A percentile compares a stretch with the other conserved stretches of the same genome.
Conservation (phyloP, 2,797 vertebrate genomes). For the Aulostomus chinensis region DNA sequence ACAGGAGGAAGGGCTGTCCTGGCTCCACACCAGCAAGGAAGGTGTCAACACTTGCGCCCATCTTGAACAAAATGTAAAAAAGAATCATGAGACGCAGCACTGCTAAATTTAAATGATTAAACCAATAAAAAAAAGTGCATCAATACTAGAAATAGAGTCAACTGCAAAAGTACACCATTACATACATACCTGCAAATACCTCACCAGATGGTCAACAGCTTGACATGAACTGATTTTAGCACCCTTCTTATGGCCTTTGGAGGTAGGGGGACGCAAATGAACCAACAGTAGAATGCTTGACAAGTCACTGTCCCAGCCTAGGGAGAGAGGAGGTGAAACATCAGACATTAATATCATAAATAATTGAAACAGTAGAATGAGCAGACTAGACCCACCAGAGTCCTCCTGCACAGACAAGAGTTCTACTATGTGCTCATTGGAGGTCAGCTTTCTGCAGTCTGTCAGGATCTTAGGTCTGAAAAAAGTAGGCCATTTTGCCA, state of each 20-base stretch:
- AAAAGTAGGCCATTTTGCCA: slow-evolving; percentile 23
- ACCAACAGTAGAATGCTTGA: slow-evolving; percentile 19
- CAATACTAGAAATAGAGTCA: too few relatives aligned
- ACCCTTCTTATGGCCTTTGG: slow-evolving; percentile 34
- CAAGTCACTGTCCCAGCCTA: slow-evolving; percentile 23
- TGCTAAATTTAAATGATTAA: not conserved
- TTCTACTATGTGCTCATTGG: slow-evolving; percentile 13
- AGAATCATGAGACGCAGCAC: not conserved
- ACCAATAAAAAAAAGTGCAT: too few relatives aligned
- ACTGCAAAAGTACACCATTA: too few relatives aligned
- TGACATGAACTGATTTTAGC: slow-evolving; percentile 26
- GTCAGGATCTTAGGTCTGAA: slow-evolving; percentile 32
- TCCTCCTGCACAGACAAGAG: slow-evolving; percentile 5
- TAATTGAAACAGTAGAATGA: not conserved
- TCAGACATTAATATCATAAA: slow-evolving; percentile 1
- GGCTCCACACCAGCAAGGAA: slow-evolving; percentile 16
- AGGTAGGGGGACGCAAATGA: slow-evolving; percentile 16
- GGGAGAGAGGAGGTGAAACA: not conserved
- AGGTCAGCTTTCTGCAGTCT: slow-evolving; percentile 22
- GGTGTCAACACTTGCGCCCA: slow-evolving; percentile 19
- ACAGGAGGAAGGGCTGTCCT: slow-evolving; percentile 31
- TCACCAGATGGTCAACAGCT: slow-evolving; percentile 20
- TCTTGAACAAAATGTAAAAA: slow-evolving; percentile 8
- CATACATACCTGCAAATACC: slow-evolving; percentile 19
- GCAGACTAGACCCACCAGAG: slow-evolving; percentile 2